phyloP scores from a whole-genome alignment of 2,113 vertebrate genomes.

The Cricetomys ansorgei region DNA sequence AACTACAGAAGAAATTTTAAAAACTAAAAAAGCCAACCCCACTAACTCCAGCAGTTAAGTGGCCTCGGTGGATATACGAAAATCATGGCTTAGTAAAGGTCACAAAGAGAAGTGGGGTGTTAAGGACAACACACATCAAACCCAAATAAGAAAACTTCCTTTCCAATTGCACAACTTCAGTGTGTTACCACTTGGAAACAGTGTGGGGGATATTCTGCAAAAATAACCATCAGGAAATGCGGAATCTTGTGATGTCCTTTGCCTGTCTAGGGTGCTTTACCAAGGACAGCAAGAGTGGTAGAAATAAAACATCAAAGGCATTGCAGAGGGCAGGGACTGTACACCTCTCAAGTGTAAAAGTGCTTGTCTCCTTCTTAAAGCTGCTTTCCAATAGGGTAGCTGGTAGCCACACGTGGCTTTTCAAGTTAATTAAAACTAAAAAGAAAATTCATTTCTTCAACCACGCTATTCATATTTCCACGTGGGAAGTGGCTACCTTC shows the following conservation, averaged over 20 bases:
- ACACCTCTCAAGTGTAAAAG: not conserved
- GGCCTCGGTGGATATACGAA: not conserved
- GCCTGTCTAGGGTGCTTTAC: not conserved
- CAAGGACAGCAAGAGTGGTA: not conserved
- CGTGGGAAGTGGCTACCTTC: not conserved
- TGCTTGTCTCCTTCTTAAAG: not conserved
- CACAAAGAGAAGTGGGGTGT: not conserved
- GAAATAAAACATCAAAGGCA: not conserved
- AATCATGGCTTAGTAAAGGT: not conserved
- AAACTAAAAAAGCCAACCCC: not conserved
- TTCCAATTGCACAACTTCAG: not conserved
- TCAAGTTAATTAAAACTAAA: conserved; percentile 21
- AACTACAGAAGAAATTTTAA: not conserved
- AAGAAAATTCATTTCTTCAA: not conserved
- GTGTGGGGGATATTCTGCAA: not conserved
- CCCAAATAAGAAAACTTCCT: not conserved
- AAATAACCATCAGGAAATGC: not conserved
- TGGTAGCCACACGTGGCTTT: not conserved
- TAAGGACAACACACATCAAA: not conserved
- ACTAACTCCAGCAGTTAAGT: not conserved
- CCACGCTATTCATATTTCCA: not conserved
- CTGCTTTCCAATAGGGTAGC: not conserved
- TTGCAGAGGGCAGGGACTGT: not conserved
- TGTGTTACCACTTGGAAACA: not conserved
- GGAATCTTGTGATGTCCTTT: not conserved